Base-by-base conservation (phyloP, 2,113 vertebrate genomes). In the Apus apus region DNA sequence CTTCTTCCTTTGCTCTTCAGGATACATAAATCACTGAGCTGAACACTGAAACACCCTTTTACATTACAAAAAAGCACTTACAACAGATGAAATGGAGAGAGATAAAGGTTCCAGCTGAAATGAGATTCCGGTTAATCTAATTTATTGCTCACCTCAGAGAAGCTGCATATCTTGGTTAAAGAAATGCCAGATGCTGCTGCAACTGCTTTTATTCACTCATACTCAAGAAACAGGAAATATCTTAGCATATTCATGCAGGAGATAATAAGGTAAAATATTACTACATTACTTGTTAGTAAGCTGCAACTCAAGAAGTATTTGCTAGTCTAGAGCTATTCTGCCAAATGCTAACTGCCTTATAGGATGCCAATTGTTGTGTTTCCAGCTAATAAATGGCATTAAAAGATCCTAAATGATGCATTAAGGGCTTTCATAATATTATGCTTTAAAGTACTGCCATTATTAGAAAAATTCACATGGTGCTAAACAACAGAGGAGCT, bases 61-160 rank as follows among this genome's bases (percentile, higher is more conserved):
- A 88, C 79, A 92, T 88, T 85, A 83, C 22, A 88, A 53, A 14
- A 92, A 83, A 83, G 19, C 38, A 67, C 85, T 94, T 75, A 67
- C 19, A 85, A 21, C 19, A 57, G 23, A 56, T 83, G 48, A 88
- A 92, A 50, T 19, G 16, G 38, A 66, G 36, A 45, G 51, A 75
- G 71, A 54, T 29, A 72, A 85, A 21, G 43, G 27, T 25, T 88
- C 18, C 29, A 18, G 61, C 61, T 54, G 75, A 78, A 90, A 95
- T 22, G 40, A 67, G 43, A 56, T 21, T 40, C 14, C 60, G 71
- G 11, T 75, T 90, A 79, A 86, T 51, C 27, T 85, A 27, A 90
- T 48, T 13, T 75, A 30, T 6, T 72, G 25, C 64, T 85, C 50
- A 83, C 38, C 58, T 93, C 67, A 56, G 27, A 93, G 34, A 34